These are phyloP conservation scores for Sarotherodon lohbergeri DNA, from an alignment of 2,113 vertebrate genomes.

Conservation along the genomic window DNA sequence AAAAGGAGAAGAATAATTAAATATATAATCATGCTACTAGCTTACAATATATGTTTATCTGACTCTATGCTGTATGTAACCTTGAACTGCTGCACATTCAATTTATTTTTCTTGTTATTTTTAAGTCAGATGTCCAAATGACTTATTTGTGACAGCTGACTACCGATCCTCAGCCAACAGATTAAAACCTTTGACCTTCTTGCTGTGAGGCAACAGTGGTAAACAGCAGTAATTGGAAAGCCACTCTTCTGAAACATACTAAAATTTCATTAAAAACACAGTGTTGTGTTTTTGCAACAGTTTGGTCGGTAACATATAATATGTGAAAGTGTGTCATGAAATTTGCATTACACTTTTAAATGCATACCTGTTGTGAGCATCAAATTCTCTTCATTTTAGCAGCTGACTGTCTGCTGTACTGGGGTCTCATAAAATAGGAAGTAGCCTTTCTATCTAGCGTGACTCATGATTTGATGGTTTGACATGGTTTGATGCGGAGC, in stretches of 20 bases:
- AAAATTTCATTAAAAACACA: neutral
- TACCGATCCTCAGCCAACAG: neutral
- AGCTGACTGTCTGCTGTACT: neutral
- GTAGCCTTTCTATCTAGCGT: neutral
- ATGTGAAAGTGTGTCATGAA: neutral
- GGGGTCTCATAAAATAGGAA: neutral
- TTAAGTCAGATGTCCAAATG: neutral
- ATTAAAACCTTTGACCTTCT: neutral
- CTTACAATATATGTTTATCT: neutral
- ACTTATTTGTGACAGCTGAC: neutral
- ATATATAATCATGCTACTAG: neutral
- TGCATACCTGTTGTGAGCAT: neutral
- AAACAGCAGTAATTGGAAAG: neutral
- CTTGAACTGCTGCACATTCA: neutral
- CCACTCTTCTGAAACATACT: neutral
- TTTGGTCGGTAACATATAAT: neutral
- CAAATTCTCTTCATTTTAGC: neutral
- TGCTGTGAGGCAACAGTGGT: neutral
- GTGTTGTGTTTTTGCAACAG: neutral
- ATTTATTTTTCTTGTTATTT: neutral
- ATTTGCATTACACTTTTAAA: neutral
- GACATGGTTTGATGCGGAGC: neutral
- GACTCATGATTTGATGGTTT: neutral
- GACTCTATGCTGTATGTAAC: neutral
- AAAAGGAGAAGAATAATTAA: neutral